Conservation (phyloP, 2,888 invertebrate genomes). For the Scotopteryx bipunctaria region DNA sequence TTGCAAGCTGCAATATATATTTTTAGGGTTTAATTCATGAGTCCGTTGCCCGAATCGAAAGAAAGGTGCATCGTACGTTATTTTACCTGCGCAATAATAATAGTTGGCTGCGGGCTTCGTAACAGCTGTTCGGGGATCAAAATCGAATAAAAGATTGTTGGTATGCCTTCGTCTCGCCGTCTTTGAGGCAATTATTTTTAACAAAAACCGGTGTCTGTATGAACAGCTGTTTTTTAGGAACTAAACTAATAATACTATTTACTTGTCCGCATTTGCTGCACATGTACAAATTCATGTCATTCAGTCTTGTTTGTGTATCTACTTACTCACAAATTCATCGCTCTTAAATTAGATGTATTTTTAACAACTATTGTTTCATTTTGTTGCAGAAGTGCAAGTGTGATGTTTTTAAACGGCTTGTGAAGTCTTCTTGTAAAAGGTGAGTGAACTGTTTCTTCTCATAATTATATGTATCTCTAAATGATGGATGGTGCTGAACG, state of each 20-base stretch:
- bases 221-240: constrained; percentile 25
- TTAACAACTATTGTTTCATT: constrained; percentile 26
- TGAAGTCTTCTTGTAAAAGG: constrained; percentile 62
- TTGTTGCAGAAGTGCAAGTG: constrained; percentile 78
- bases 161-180: constrained; percentile 43
- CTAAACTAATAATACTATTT: not conserved
- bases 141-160: constrained; percentile 56
- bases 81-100: constrained; percentile 70
- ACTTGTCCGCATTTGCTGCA: too few species aligned
- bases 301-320: not conserved
- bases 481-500: constrained; percentile 37
- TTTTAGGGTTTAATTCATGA: constrained; percentile 28
- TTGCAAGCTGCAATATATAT: constrained; percentile 1
- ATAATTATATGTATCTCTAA: constrained; percentile 31
- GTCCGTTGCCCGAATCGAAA: constrained; percentile 41
- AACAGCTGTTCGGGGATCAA: constrained; percentile 68
- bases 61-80: constrained; percentile 52
- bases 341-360: not conserved
- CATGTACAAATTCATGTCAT: too few species aligned
- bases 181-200: constrained; percentile 45
- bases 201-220: constrained; percentile 18
- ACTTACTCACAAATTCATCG: too few species aligned
- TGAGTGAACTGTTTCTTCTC: constrained; percentile 40
- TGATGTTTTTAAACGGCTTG: constrained; percentile 61
- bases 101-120: constrained; percentile 44